Evolutionary conservation across 2,888 invertebrate genomes (phyloP).

Genomic region (Drosophila meridionalis): DNA sequence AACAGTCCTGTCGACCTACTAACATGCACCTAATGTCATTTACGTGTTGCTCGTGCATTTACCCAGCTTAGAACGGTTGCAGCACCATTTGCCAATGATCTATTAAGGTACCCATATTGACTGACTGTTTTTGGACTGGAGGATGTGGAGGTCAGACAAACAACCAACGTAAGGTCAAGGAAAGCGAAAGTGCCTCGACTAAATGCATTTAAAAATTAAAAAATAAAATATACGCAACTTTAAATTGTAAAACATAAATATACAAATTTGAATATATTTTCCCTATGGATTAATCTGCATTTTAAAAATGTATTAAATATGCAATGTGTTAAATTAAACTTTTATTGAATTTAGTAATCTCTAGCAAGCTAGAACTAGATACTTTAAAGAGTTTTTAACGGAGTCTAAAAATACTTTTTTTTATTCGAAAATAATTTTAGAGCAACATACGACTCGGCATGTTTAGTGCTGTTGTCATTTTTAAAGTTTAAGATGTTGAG

Average conservation of each 20-base stretch:
- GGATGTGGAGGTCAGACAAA: background rate
- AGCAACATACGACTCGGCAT: too few relatives aligned
- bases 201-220: background rate
- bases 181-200: background rate
- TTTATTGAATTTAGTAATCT: background rate
- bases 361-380: background rate
- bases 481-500: background rate
- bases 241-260: too few relatives aligned
- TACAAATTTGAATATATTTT: too few relatives aligned
- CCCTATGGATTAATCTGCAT: too few relatives aligned
- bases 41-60: conserved; percentile 62
- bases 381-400: background rate
- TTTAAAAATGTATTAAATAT: too few relatives aligned
- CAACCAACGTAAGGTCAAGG: too few relatives aligned
- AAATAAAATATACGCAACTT: background rate
- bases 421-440: too few relatives aligned
- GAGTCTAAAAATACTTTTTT: too few relatives aligned
- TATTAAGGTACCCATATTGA: background rate
- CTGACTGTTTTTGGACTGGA: background rate
- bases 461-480: too few relatives aligned
- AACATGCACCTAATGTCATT: conserved; percentile 41
- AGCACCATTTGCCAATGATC: conserved; percentile 2
- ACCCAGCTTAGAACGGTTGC: conserved; percentile 52
- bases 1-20: conserved; percentile 6
- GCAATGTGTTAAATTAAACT: background rate